These are phyloP conservation scores for Talpa occidentalis DNA, from an alignment of 2,113 vertebrate genomes.

Conservation along the genomic window DNA sequence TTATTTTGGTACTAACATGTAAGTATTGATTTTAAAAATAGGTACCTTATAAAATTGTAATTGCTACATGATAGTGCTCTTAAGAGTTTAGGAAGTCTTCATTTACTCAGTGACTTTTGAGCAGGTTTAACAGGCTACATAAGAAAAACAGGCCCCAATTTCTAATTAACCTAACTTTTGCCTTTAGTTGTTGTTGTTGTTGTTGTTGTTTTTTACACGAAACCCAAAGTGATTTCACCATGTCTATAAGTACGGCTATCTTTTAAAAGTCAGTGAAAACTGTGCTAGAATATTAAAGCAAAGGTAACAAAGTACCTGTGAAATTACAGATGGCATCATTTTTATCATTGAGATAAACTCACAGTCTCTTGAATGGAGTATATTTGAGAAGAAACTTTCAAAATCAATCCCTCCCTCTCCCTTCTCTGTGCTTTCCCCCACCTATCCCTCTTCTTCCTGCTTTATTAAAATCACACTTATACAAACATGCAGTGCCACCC, in stretches of 20 bases:
- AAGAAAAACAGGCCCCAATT: background rate
- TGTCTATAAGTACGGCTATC: background rate
- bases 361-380: background rate
- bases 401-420: background rate
- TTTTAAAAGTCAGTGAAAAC: background rate
- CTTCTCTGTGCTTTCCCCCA: rapidly evolving
- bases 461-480: background rate
- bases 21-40: background rate
- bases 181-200: background rate
- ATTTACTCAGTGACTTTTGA: background rate
- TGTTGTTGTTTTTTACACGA: background rate
- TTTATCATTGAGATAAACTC: background rate
- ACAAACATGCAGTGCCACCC: background rate
- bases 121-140: background rate
- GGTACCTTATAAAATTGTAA: background rate
- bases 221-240: background rate
- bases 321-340: background rate
- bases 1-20: background rate
- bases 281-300: background rate
- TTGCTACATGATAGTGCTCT: background rate
- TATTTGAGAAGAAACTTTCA: background rate
- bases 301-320: background rate
- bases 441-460: no score
- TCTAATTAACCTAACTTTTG: constrained; percentile 43
- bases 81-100: background rate